phyloP scores from a whole-genome alignment of 2,797 vertebrate species.

The Microctenopoma steveboyesi region DNA sequence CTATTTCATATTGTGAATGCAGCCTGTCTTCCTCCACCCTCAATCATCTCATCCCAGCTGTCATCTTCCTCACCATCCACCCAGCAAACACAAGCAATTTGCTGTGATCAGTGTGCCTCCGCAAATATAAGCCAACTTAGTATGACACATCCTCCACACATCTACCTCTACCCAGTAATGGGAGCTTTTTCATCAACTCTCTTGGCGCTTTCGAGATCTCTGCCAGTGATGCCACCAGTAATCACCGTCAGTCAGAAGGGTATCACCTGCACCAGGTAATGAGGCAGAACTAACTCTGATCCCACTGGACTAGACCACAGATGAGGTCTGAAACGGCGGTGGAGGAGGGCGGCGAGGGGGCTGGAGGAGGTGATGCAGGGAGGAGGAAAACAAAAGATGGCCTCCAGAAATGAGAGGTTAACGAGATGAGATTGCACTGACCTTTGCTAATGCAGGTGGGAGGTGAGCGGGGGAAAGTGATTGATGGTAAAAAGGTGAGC shows the following conservation, averaged over 20 bases:
- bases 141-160: conserved; percentile 50
- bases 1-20: conserved; percentile 37
- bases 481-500: conserved; percentile 74
- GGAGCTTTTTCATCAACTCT: conserved; percentile 50
- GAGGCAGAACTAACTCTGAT: conserved; percentile 75
- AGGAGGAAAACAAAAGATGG: conserved; percentile 72
- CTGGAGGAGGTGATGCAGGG: conserved; percentile 24
- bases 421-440: conserved; percentile 78
- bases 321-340: conserved; percentile 58
- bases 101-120: conserved; percentile 58
- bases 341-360: conserved; percentile 18
- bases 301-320: conserved; percentile 62
- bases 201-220: conserved; percentile 45
- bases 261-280: conserved; percentile 76
- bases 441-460: conserved; percentile 78
- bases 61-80: conserved; percentile 62
- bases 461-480: conserved; percentile 67
- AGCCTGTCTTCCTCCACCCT: conserved; percentile 54
- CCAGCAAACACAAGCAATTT: conserved; percentile 56
- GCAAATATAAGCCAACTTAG: conserved; percentile 60
- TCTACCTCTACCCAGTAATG: conserved; percentile 54
- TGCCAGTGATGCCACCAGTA: conserved; percentile 67
- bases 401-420: conserved; percentile 76
- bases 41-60: conserved; percentile 64
- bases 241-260: conserved; percentile 67